Evolutionary conservation across 1,140 invertebrate genomes (phyloP).

Genomic region (Eurosta solidaginis): DNA sequence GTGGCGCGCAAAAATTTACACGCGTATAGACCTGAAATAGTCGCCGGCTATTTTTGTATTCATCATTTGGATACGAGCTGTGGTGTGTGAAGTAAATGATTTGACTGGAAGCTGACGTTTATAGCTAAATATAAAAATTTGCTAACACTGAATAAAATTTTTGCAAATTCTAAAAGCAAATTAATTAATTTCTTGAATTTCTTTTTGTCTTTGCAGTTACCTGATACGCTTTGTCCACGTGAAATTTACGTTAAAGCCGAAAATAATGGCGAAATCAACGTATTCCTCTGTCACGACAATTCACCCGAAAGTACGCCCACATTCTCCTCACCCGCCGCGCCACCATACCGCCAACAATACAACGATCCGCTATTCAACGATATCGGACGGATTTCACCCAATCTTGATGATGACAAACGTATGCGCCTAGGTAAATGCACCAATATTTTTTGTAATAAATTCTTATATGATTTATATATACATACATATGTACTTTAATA

Average conservation of each 20-base stretch:
- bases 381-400: slow-evolving; percentile 41
- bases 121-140: background rate
- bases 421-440: slow-evolving; percentile 31
- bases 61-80: background rate
- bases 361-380: slow-evolving; percentile 57
- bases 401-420: slow-evolving; percentile 32
- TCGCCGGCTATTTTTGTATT: slow-evolving; percentile 16
- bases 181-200: slow-evolving; percentile 25
- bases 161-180: no score
- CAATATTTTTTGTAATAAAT: background rate
- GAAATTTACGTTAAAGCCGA: slow-evolving; percentile 86
- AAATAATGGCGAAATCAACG: slow-evolving; percentile 85
- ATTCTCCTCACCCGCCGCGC: slow-evolving; percentile 42
- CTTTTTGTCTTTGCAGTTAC: slow-evolving; percentile 62
- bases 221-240: slow-evolving; percentile 66
- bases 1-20: background rate
- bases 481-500: background rate
- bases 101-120: background rate
- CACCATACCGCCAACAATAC: slow-evolving; percentile 43
- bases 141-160: background rate
- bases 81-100: background rate
- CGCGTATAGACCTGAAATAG: slow-evolving; percentile 7
- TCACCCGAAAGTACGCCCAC: slow-evolving; percentile 61
- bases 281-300: slow-evolving; percentile 84
- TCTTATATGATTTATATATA: background rate